A percentile compares a stretch with the other conserved stretches of the same genome.
Evolutionary conservation across 2,113 vertebrate genomes (phyloP).

Genomic region (Merops nubicus): DNA sequence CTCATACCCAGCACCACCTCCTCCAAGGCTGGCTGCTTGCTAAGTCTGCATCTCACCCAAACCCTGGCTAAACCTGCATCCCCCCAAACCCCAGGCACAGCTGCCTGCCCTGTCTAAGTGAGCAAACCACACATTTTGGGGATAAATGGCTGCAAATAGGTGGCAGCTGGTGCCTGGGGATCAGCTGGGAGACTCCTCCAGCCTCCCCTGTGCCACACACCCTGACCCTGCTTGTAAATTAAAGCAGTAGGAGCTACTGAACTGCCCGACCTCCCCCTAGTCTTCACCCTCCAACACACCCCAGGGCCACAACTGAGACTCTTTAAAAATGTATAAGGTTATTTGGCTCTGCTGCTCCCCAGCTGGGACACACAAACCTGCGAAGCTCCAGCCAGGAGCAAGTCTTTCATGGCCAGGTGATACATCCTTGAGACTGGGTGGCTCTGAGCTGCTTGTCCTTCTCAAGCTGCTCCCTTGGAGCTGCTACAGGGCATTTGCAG

Average conservation of each 20-base stretch:
- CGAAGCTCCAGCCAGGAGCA: not conserved
- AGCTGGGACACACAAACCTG: not conserved
- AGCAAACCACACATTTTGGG: not conserved
- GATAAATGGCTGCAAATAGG: not conserved
- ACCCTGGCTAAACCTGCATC: not conserved
- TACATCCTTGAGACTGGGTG: not conserved
- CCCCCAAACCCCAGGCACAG: not conserved
- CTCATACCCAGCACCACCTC: not conserved
- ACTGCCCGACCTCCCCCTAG: not conserved
- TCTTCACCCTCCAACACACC: not conserved
- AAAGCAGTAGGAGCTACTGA: not conserved
- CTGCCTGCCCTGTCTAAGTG: not conserved
- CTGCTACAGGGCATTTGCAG: not conserved
- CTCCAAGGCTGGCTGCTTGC: not conserved
- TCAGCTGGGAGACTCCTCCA: not conserved
- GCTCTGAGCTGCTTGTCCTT: slow-evolving; percentile 9
- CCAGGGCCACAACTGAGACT: not conserved
- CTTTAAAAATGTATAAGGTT: not conserved
- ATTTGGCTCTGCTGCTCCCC: not conserved
- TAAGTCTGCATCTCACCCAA: not conserved
- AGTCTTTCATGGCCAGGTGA: not conserved
- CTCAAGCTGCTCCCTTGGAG: not conserved
- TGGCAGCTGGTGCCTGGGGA: not conserved
- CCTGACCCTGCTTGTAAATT: not conserved
- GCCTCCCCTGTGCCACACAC: not conserved